Evolutionary conservation across 2,888 invertebrate species (phyloP).

Genomic region (Scrobipalpa costella): DNA sequence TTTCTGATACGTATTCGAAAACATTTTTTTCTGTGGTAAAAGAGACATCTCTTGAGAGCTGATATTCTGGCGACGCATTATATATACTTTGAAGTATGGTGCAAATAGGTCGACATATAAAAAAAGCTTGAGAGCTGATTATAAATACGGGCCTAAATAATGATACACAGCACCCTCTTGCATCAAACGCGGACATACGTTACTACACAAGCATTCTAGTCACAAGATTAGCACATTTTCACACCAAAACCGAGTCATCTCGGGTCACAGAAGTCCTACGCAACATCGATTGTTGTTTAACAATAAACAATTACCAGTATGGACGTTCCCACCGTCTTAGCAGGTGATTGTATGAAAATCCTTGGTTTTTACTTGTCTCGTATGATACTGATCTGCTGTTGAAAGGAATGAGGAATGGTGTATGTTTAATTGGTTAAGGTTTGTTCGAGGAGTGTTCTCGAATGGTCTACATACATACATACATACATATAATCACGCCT

Average conservation of each 20-base stretch:
- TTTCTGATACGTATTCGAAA: too few relatives aligned
- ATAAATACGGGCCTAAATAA: too few relatives aligned
- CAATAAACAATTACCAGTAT: constrained; percentile 66
- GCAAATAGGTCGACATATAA: too few relatives aligned
- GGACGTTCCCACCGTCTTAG: constrained; percentile 49
- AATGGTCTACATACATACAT: too few relatives aligned
- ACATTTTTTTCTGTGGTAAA: too few relatives aligned
- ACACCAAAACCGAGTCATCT: constrained; percentile 36
- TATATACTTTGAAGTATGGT: too few relatives aligned
- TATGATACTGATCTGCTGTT: constrained; percentile 62
- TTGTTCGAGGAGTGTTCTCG: too few relatives aligned
- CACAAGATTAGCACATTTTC: constrained; percentile 24
- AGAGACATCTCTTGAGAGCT: too few relatives aligned
- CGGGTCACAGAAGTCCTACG: constrained; percentile 41
- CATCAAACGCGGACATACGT: constrained; percentile 15
- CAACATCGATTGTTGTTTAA: constrained; percentile 41
- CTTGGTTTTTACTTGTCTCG: constrained; percentile 62
- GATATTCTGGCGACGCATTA: too few relatives aligned
- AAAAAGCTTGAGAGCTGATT: too few relatives aligned
- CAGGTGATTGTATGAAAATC: constrained; percentile 64
- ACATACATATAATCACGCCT: too few relatives aligned
- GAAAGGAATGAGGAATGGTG: constrained; percentile 34
- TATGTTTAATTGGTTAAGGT: constrained; percentile 16
- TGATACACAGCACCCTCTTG: neutral
- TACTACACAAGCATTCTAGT: constrained; percentile 13